Percentiles rank a stretch among this genome's conserved stretches.
These are phyloP conservation scores for Sebastes iracundus DNA, from an alignment of 2,797 vertebrate species.

Conservation along the genomic window DNA sequence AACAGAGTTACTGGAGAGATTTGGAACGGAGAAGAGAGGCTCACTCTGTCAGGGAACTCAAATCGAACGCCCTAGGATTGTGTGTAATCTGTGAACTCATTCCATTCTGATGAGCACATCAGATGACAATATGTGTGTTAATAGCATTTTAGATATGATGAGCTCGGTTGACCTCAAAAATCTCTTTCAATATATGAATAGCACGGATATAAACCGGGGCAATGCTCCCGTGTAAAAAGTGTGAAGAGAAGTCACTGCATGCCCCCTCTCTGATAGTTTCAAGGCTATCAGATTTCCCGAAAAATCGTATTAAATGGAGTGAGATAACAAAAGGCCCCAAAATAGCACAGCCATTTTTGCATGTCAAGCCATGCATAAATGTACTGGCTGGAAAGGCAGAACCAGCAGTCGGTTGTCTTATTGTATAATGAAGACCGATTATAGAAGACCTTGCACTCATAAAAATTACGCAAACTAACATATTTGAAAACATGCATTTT, in stretches of 20 bases:
- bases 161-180: slow-evolving; percentile 50
- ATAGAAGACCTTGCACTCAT: neutral
- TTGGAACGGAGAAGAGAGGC: slow-evolving; percentile 43
- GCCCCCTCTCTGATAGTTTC: slow-evolving; percentile 19
- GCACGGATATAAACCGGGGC: slow-evolving; percentile 17
- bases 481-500: neutral
- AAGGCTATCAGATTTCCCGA: slow-evolving; percentile 32
- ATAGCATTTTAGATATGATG: slow-evolving; percentile 60
- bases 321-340: slow-evolving; percentile 43
- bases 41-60: slow-evolving; percentile 30
- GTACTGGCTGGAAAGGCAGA: neutral
- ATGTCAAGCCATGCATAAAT: slow-evolving; percentile 18
- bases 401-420: neutral
- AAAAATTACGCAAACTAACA: neutral
- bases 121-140: slow-evolving; percentile 53
- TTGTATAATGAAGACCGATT: neutral
- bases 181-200: slow-evolving; percentile 37
- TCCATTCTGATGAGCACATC: slow-evolving; percentile 59
- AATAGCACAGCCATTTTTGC: slow-evolving; percentile 41
- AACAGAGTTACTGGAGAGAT: slow-evolving; percentile 64
- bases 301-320: slow-evolving; percentile 9
- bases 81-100: slow-evolving; percentile 64
- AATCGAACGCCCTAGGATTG: slow-evolving; percentile 51
- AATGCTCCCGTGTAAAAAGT: slow-evolving; percentile 30
- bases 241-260: slow-evolving; percentile 18